Conservation (phyloP, 2,888 invertebrate genomes). For the Eupeodes luniger region DNA sequence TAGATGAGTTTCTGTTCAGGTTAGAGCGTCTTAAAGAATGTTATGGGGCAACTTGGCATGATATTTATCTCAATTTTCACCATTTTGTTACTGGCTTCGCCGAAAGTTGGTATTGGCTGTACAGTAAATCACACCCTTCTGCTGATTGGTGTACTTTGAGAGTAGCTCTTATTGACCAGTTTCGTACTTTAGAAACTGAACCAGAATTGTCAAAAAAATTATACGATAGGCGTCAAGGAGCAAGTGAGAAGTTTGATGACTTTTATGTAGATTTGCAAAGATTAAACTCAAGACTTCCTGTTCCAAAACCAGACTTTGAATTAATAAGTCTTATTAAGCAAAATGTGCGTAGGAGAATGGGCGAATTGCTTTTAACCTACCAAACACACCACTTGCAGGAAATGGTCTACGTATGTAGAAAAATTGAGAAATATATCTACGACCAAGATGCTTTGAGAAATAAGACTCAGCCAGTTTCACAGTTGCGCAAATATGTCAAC, state of each 20-base stretch:
- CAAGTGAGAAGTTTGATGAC: constrained; percentile 1
- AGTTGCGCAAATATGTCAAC: not conserved
- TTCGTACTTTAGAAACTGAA: not conserved
- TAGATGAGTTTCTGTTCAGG: constrained; percentile 21
- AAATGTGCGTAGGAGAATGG: constrained; percentile 2
- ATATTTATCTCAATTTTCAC: constrained; percentile 15
- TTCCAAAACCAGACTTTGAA: constrained; percentile 15
- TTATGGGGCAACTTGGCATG: constrained; percentile 10
- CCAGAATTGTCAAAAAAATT: not conserved
- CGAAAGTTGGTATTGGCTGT: constrained; percentile 3
- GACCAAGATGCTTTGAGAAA: not conserved
- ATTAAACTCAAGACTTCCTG: not conserved
- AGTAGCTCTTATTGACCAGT: not conserved
- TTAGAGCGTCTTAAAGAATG: constrained; percentile 6
- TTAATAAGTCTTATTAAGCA: not conserved
- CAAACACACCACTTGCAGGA: not conserved
- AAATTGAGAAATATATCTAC: not conserved
- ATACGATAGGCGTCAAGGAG: not conserved
- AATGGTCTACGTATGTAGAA: not conserved
- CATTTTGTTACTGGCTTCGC: constrained; percentile 14
- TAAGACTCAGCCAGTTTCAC: not conserved
- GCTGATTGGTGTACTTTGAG: not conserved
- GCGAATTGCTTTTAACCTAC: not conserved
- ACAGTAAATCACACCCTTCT: not conserved
- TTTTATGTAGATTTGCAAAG: constrained; percentile 1